A percentile compares a stretch with the other conserved stretches of the same genome.
phyloP scores from a whole-genome alignment of 2,113 vertebrate genomes.

The Ptyas mucosa region DNA sequence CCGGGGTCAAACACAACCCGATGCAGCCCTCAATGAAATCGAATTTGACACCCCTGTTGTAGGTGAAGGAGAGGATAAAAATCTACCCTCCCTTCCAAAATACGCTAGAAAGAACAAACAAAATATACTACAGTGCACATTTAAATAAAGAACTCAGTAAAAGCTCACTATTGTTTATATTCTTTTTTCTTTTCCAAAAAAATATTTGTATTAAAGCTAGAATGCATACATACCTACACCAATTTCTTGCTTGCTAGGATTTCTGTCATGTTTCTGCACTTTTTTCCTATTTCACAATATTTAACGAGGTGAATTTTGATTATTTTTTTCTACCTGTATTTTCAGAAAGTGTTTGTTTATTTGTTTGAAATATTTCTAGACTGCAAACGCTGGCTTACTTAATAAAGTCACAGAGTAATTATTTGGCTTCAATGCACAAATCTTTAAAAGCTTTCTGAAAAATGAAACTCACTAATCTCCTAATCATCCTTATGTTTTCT shows the following conservation, averaged over 20 bases:
- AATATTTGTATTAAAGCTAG: not conserved
- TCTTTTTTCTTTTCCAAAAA: not conserved
- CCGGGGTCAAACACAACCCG: too few relatives aligned
- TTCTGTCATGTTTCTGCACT: not conserved
- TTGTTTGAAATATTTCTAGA: not conserved
- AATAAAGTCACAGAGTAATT: not conserved
- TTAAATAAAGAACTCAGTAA: not conserved
- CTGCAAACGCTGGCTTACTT: not conserved
- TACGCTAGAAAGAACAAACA: not conserved
- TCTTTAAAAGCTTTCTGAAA: not conserved
- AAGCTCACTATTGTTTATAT: not conserved
- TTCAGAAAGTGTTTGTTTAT: not conserved
- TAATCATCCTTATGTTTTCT: not conserved
- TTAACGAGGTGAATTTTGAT: not conserved
- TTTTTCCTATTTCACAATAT: not conserved
- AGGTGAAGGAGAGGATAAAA: not conserved
- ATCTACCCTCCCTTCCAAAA: not conserved
- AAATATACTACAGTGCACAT: not conserved
- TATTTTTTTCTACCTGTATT: not conserved
- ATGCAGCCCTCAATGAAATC: too few relatives aligned
- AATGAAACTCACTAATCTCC: not conserved
- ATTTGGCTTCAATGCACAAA: not conserved
- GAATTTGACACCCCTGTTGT: too few relatives aligned
- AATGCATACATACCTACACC: not conserved
- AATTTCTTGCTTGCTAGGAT: not conserved